A percentile compares a stretch with the other conserved stretches of the same genome.
phyloP scores from a whole-genome alignment of 1,140 invertebrate species.

The Caerostris darwini region DNA sequence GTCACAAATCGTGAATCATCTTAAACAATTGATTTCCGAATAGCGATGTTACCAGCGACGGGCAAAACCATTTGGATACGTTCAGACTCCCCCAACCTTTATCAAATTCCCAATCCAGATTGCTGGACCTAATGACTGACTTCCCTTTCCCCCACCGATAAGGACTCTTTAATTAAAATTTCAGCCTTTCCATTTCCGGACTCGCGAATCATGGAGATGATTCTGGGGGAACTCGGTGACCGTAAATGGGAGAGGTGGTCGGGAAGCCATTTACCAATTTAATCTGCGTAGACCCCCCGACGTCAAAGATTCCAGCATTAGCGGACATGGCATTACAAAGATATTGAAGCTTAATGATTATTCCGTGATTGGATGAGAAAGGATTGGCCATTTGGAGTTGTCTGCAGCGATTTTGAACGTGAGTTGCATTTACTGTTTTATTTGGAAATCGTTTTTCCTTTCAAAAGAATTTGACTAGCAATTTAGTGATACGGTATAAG shows the following conservation, averaged over 20 bases:
- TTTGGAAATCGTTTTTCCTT: too few species aligned
- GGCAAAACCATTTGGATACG: neutral
- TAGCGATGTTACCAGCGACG: neutral
- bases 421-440: too few species aligned
- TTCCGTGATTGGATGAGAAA: neutral
- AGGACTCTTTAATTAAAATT: slow-evolving; percentile 18
- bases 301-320: neutral
- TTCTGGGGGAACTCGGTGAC: neutral
- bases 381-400: neutral
- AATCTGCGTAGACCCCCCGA: neutral
- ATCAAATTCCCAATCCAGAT: neutral
- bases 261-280: neutral
- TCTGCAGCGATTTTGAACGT: neutral
- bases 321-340: neutral
- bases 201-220: neutral
- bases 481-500: too few species aligned
- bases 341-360: neutral
- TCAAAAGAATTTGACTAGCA: too few species aligned
- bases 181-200: neutral
- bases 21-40: neutral
- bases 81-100: neutral
- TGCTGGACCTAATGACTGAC: neutral
- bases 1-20: neutral
- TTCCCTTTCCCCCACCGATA: neutral
- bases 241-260: neutral